These are phyloP conservation scores for Thermophis baileyi DNA, from an alignment of 2,113 vertebrate species.

Conservation along the genomic window DNA sequence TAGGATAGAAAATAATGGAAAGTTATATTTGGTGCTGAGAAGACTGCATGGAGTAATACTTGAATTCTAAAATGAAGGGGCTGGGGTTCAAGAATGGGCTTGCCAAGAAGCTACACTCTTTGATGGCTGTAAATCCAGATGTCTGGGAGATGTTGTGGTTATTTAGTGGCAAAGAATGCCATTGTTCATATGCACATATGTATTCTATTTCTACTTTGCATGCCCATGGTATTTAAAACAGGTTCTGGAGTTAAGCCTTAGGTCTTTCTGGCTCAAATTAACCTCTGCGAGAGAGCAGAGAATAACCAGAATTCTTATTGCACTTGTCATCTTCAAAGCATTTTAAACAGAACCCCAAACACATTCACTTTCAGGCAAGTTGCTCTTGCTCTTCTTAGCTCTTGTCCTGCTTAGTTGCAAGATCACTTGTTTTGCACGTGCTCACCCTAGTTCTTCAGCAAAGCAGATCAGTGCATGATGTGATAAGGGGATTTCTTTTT, in stretches of 20 bases:
- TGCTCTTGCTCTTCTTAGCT: background rate
- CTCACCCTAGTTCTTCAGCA: background rate
- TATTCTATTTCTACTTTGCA: constrained; percentile 17
- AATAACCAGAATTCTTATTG: constrained; percentile 25
- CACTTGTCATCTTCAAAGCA: constrained; percentile 21
- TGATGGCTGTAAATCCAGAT: constrained; percentile 7
- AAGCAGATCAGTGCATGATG: background rate
- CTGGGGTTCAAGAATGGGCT: background rate
- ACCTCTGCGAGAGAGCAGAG: background rate
- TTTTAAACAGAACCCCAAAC: background rate
- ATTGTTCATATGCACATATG: constrained; percentile 23
- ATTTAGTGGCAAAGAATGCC: constrained; percentile 5
- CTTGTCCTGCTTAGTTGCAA: background rate
- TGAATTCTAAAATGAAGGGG: background rate
- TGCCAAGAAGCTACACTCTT: background rate
- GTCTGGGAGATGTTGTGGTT: constrained; percentile 1
- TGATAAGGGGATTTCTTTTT: background rate
- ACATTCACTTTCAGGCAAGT: background rate
- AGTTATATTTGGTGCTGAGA: background rate
- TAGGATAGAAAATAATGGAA: background rate
- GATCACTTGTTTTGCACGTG: background rate
- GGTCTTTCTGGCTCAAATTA: constrained; percentile 21
- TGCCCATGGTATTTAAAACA: constrained; percentile 25
- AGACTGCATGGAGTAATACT: background rate
- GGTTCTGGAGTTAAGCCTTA: constrained; percentile 23